These are phyloP conservation scores for Meteorus colon DNA, from an alignment of 2,888 invertebrate genomes.

Conservation along the genomic window DNA sequence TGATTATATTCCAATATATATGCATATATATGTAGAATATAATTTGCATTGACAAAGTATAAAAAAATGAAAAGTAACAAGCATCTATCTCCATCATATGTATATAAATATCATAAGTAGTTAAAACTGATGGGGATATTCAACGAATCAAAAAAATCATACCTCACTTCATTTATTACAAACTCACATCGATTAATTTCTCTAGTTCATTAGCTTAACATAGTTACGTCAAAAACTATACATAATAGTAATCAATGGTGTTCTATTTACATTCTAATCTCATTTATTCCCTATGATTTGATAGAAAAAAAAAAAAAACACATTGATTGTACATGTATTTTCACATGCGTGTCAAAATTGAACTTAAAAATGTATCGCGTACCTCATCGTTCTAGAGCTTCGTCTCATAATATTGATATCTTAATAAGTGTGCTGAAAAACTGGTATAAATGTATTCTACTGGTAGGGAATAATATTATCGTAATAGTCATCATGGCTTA, in stretches of 20 bases:
- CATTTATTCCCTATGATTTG: conserved; percentile 51
- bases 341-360: background rate
- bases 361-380: background rate
- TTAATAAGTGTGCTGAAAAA: conserved; percentile 65
- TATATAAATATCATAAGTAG: background rate
- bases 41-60: no score
- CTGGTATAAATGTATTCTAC: conserved; percentile 69
- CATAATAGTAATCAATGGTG: conserved; percentile 63
- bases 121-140: background rate
- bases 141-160: background rate
- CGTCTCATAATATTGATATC: background rate
- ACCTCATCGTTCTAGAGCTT: background rate
- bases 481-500: conserved; percentile 62
- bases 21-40: no score
- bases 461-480: conserved; percentile 60
- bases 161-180: conserved; percentile 10
- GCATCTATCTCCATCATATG: no score
- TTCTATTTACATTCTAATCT: conserved; percentile 66
- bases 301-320: conserved; percentile 9
- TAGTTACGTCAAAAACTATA: conserved; percentile 12
- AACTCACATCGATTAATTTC: conserved; percentile 6
- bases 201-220: conserved; percentile 1
- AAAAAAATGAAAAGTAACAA: no score
- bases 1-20: no score
- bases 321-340: background rate